Evolutionary conservation across 2,888 invertebrate species (phyloP).

Genomic region (Parnassius smintheus): DNA sequence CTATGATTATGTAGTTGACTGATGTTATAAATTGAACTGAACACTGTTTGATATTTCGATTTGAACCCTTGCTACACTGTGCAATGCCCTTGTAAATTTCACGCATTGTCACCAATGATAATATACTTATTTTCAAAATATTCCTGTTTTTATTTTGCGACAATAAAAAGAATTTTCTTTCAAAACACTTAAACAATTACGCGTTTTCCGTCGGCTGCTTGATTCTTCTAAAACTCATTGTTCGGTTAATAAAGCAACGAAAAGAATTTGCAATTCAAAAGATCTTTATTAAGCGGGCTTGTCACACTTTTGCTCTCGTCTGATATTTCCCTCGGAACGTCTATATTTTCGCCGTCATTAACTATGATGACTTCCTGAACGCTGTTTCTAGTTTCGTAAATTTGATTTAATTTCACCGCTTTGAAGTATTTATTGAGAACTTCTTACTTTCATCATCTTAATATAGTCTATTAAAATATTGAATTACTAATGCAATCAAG

Average conservation of each 20-base stretch:
- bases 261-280: conserved; percentile 22
- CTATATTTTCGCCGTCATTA: conserved; percentile 20
- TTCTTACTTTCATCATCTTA: conserved; percentile 13
- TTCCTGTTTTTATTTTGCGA: neutral
- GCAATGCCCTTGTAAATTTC: no score
- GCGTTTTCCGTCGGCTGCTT: neutral
- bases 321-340: conserved; percentile 1
- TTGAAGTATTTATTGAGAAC: conserved; percentile 5
- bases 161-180: neutral
- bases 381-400: conserved; percentile 12
- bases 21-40: neutral
- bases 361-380: conserved; percentile 20
- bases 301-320: conserved; percentile 14
- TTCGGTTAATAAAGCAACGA: conserved; percentile 8
- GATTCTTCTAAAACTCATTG: conserved; percentile 7
- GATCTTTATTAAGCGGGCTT: conserved; percentile 5
- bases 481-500: no score
- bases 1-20: conserved; percentile 8
- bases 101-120: no score
- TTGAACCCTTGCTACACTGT: no score
- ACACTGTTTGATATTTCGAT: no score
- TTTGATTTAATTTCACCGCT: conserved; percentile 21
- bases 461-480: no score
- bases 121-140: neutral
- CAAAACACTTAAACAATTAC: conserved; percentile 5